These are phyloP conservation scores for Bruchidius siliquastri DNA, from an alignment of 2,888 invertebrate species.

Conservation along the genomic window DNA sequence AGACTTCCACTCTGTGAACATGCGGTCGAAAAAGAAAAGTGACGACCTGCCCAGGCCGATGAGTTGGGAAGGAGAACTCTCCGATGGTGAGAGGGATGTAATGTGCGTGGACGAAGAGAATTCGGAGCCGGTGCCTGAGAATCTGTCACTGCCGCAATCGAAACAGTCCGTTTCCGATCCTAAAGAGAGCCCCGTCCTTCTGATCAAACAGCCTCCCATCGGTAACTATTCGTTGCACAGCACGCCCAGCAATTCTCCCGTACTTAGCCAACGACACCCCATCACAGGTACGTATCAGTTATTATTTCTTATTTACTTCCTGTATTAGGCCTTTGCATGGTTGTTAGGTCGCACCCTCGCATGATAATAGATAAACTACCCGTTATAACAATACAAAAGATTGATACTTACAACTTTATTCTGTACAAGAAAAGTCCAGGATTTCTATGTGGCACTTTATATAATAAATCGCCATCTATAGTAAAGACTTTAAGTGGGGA, in stretches of 20 bases:
- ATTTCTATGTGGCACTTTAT: too few relatives aligned
- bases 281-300: constrained; percentile 24
- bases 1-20: constrained; percentile 56
- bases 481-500: too few relatives aligned
- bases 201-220: constrained; percentile 50
- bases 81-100: constrained; percentile 66
- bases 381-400: too few relatives aligned
- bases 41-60: constrained; percentile 64
- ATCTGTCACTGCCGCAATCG: constrained; percentile 37
- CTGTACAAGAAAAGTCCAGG: too few relatives aligned
- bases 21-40: constrained; percentile 41
- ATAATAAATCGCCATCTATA: too few relatives aligned
- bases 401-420: too few relatives aligned
- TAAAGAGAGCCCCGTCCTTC: constrained; percentile 50
- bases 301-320: too few relatives aligned
- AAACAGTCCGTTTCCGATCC: constrained; percentile 34
- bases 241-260: constrained; percentile 63
- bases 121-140: constrained; percentile 38
- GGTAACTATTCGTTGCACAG: constrained; percentile 61
- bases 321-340: background rate
- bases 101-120: constrained; percentile 41
- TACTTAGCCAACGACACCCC: constrained; percentile 57
- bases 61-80: constrained; percentile 93
- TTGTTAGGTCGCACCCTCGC: too few relatives aligned
- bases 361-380: too few relatives aligned